Base-by-base conservation (phyloP, 2,888 invertebrate species). In the Brachyptera putata region DNA sequence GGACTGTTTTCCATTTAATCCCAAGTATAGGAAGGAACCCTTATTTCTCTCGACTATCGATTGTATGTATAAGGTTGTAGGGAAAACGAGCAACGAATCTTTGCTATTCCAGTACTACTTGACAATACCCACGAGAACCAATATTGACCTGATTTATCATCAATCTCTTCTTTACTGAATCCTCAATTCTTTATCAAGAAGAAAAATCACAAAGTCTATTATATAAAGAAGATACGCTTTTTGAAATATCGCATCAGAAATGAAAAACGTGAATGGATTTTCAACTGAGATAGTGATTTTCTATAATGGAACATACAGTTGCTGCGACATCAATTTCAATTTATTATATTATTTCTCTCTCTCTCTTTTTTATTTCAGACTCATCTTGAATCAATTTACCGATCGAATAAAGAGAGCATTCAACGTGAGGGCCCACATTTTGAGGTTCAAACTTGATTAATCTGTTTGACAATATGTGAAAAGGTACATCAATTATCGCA, bases 111-210 rank as follows among this genome's bases (percentile, higher is more conserved):
- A 30, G 30, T 11, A 30, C n/a, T n/a, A n/a, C n/a, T 26, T 26
- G 50, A 50, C 50, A 50, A 50, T 50, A 30, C 60, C 37, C 56
- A 13, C 24, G 60, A 26, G 60, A 56, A 48, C 48, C 55, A 56
- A 56, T 60, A 56, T 60, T 60, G 48, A 60, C 60, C 36, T 46
- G 43, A 56, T 60, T 60, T 56, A 56, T 49, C 56, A 48, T 48
- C 56, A 46, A 56, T 60, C 60, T 56, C 37, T 21, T 34, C 55
- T n/a, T 25, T 14, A 18, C 41, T 5, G 41, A 41, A 16, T 41
- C 46, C 22, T 46, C 46, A 24, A 46, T 50, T 50, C 50, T 50
- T 50, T 24, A 50, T 50, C 50, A 34, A 30, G 30, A 50, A 50
- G 50, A 50, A 16, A 30, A 26, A 50, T 50, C 25, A 30, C 30